Percentiles rank a stretch among this genome's conserved stretches.
Evolutionary conservation across 2,797 vertebrate genomes (phyloP).

Genomic region (Oryzias sinensis): DNA sequence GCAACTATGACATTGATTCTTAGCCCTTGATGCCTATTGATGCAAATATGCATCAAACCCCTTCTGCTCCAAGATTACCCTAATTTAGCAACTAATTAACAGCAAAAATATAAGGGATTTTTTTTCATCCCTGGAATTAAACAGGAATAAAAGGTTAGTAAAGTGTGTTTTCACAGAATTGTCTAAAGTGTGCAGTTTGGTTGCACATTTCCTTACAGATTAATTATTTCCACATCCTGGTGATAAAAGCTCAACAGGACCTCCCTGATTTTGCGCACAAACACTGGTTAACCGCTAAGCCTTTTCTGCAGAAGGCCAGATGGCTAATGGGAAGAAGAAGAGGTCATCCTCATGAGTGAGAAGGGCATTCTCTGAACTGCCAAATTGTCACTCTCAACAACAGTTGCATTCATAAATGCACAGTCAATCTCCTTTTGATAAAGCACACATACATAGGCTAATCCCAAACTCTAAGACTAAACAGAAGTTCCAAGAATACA

Average conservation of each 20-base stretch:
- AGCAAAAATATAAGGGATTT: too few species aligned
- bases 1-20: neutral
- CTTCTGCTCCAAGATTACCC: too few species aligned
- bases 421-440: neutral
- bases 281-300: constrained; percentile 9
- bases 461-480: constrained; percentile 32
- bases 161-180: too few species aligned
- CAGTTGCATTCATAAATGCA: constrained; percentile 54
- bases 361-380: constrained; percentile 51
- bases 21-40: too few species aligned
- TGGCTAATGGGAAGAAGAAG: constrained; percentile 54
- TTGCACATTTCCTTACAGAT: neutral
- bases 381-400: constrained; percentile 63
- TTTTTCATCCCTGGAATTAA: too few species aligned
- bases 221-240: too few species aligned
- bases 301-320: constrained; percentile 56
- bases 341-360: constrained; percentile 46
- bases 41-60: too few species aligned
- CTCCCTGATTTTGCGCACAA: neutral
- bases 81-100: too few species aligned
- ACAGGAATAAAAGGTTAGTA: too few species aligned
- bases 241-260: neutral
- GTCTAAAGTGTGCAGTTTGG: too few species aligned
- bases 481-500: constrained; percentile 44
- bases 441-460: constrained; percentile 15